These are phyloP conservation scores for Periophthalmodon schlosseri DNA, from an alignment of 2,113 vertebrate genomes.

Conservation along the genomic window DNA sequence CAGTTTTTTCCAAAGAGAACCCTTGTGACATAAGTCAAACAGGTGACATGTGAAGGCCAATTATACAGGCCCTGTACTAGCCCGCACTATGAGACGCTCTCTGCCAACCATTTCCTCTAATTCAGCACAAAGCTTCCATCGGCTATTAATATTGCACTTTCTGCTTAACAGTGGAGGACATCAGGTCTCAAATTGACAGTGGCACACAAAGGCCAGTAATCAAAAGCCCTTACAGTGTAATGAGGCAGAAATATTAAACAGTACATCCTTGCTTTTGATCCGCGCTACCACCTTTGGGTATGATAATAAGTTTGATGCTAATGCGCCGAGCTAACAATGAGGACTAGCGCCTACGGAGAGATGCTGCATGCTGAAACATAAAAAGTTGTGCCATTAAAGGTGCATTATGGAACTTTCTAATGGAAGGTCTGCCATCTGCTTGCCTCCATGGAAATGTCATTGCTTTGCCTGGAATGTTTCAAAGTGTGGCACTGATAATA, in stretches of 20 bases:
- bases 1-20: constrained; percentile 40
- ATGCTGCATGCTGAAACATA: constrained; percentile 40
- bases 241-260: constrained; percentile 74
- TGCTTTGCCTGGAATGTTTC: too few relatives aligned
- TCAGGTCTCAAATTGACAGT: constrained; percentile 59
- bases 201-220: constrained; percentile 70
- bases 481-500: too few relatives aligned
- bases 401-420: neutral
- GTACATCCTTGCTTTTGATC: constrained; percentile 74
- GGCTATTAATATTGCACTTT: constrained; percentile 68
- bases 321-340: constrained; percentile 60
- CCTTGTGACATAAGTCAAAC: constrained; percentile 52
- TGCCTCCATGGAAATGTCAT: too few relatives aligned
- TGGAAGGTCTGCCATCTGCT: neutral
- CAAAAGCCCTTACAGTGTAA: constrained; percentile 65
- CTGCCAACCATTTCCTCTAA: constrained; percentile 23
- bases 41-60: constrained; percentile 64
- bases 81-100: constrained; percentile 23
- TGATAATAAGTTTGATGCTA: constrained; percentile 71
- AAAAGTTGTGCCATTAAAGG: constrained; percentile 24
- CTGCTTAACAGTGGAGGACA: constrained; percentile 63
- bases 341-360: constrained; percentile 40
- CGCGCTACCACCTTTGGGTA: constrained; percentile 64
- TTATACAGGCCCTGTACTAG: constrained; percentile 36
- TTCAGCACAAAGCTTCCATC: constrained; percentile 27